A percentile compares a stretch with the other conserved stretches of the same genome.
Evolutionary conservation across 2,113 vertebrate species (phyloP).

Genomic region (Poecilia latipinna): DNA sequence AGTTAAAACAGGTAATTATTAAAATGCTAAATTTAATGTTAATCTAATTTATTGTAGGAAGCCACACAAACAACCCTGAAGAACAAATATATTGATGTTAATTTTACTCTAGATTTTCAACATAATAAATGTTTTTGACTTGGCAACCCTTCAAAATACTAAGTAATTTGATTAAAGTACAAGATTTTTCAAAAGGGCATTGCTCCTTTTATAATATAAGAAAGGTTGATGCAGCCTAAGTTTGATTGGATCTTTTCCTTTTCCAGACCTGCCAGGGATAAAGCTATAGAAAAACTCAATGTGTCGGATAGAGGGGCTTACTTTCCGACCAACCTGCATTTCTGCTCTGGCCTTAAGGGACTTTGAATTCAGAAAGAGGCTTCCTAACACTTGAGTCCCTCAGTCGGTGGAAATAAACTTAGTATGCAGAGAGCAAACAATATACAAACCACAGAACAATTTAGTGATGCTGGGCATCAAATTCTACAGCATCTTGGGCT

Average conservation of each 20-base stretch:
- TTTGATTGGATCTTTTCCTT: background rate
- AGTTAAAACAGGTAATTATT: background rate
- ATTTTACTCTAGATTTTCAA: background rate
- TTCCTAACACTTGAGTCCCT: no score
- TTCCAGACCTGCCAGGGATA: background rate
- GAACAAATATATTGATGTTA: background rate
- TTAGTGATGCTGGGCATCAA: background rate
- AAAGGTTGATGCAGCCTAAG: background rate
- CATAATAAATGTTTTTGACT: background rate
- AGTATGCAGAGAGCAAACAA: background rate
- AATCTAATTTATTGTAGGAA: background rate
- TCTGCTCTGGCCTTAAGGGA: no score
- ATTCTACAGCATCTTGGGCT: background rate
- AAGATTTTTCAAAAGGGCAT: background rate
- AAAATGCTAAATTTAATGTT: background rate
- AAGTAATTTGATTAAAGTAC: background rate
- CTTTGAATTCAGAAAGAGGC: no score
- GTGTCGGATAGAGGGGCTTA: no score
- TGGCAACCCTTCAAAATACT: background rate
- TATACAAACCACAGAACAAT: background rate
- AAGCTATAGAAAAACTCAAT: background rate
- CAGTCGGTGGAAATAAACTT: no score
- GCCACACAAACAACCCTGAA: background rate
- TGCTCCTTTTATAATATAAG: no score
- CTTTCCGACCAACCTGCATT: no score